These are phyloP conservation scores for Seira musarum DNA, from an alignment of 2,888 invertebrate genomes.

Conservation along the genomic window DNA sequence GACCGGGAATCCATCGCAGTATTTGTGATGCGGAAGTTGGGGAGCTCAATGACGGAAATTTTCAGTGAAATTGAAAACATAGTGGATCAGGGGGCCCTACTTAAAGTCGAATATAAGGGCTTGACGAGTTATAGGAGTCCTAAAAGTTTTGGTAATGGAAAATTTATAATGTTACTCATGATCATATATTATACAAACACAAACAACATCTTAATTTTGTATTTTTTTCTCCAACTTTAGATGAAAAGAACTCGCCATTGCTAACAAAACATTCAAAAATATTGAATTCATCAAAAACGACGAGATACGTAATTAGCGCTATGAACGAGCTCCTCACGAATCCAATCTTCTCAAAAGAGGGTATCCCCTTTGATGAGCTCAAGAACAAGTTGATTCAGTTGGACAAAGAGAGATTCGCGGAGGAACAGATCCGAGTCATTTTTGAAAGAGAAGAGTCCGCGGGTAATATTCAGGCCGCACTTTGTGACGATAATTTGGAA, in stretches of 20 bases:
- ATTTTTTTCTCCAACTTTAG: slow-evolving; percentile 72
- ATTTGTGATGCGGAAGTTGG: slow-evolving; percentile 82
- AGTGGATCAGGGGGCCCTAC: slow-evolving; percentile 82
- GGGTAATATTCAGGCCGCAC: slow-evolving; percentile 52
- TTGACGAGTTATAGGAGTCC: slow-evolving; percentile 89
- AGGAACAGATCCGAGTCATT: slow-evolving; percentile 49
- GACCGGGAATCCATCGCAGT: slow-evolving; percentile 87
- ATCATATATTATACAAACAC: no score
- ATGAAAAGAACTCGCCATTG: slow-evolving; percentile 70
- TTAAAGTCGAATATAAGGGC: slow-evolving; percentile 90
- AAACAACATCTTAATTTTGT: background rate
- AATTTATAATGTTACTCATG: background rate
- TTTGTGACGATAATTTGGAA: slow-evolving; percentile 26
- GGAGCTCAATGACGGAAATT: slow-evolving; percentile 64
- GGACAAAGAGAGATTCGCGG: slow-evolving; percentile 50
- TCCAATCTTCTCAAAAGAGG: slow-evolving; percentile 81
- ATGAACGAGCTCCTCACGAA: slow-evolving; percentile 82
- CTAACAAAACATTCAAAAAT: slow-evolving; percentile 75
- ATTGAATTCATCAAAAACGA: slow-evolving; percentile 72
- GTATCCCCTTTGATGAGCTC: slow-evolving; percentile 81
- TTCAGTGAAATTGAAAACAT: slow-evolving; percentile 81
- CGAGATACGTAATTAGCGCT: slow-evolving; percentile 78
- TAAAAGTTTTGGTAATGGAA: slow-evolving; percentile 74
- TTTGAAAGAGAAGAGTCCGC: slow-evolving; percentile 62
- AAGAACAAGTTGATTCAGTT: slow-evolving; percentile 78